phyloP scores from a whole-genome alignment of 2,797 vertebrate species.

The Diplodus puntazzo region DNA sequence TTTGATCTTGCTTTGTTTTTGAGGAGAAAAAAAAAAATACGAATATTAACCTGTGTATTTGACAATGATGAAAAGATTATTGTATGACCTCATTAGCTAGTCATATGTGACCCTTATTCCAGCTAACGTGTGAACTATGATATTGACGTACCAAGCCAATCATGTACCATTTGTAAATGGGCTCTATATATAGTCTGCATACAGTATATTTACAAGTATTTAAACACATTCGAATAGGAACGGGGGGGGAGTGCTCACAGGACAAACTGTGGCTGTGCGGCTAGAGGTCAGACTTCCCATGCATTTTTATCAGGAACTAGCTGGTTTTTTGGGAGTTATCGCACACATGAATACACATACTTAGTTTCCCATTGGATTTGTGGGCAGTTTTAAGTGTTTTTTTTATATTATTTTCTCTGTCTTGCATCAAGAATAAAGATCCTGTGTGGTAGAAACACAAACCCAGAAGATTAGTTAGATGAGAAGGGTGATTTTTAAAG shows the following conservation, averaged over 20 bases:
- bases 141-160: constrained; percentile 80
- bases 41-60: constrained; percentile 76
- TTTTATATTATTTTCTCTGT: constrained; percentile 78
- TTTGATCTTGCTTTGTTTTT: constrained; percentile 69
- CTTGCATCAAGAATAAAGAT: constrained; percentile 88
- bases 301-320: constrained; percentile 55
- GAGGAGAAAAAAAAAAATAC: constrained; percentile 28
- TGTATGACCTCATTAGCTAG: constrained; percentile 74
- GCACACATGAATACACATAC: constrained; percentile 21
- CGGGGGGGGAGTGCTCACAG: constrained; percentile 43
- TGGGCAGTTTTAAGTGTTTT: constrained; percentile 77
- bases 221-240: constrained; percentile 56
- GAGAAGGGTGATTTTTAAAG: constrained; percentile 49
- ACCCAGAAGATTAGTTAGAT: constrained; percentile 38
- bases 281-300: constrained; percentile 55
- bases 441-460: constrained; percentile 70
- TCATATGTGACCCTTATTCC: constrained; percentile 77
- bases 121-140: constrained; percentile 79
- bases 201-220: constrained; percentile 80
- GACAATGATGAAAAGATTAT: constrained; percentile 62
- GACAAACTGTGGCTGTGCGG: constrained; percentile 44
- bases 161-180: constrained; percentile 77
- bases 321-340: constrained; percentile 52
- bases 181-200: constrained; percentile 81
- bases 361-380: constrained; percentile 69